Percentiles rank a stretch among this genome's conserved stretches.
Evolutionary conservation across 2,888 invertebrate genomes (phyloP).

Genomic region (Andrena minutula): DNA sequence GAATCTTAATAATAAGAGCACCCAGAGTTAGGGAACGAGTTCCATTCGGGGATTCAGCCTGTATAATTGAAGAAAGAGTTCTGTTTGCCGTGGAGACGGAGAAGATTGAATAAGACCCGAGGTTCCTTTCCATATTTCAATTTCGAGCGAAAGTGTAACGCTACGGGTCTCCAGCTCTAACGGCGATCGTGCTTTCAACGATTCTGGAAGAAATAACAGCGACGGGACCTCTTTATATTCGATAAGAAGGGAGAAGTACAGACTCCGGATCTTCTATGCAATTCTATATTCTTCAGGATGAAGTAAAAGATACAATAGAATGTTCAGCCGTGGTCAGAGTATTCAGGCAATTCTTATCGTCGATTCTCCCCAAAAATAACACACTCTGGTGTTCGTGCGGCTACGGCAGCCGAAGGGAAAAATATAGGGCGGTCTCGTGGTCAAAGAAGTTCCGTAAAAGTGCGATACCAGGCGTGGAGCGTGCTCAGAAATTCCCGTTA

Average conservation of each 20-base stretch:
- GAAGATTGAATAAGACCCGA: conserved; percentile 17
- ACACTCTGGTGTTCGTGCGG: neutral
- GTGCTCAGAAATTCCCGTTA: conserved; percentile 26
- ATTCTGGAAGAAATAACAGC: neutral
- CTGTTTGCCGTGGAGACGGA: conserved; percentile 21
- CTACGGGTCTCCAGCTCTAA: neutral
- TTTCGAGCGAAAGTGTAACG: conserved; percentile 12
- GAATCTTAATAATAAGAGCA: neutral
- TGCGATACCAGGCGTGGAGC: neutral
- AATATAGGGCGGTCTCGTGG: neutral
- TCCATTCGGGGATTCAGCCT: neutral
- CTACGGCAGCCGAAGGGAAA: neutral
- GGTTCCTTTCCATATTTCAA: conserved; percentile 9
- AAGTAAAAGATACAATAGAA: neutral
- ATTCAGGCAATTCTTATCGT: neutral
- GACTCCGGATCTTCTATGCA: too few species aligned
- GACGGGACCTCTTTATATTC: neutral
- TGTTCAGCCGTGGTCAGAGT: neutral
- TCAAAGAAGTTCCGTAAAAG: neutral
- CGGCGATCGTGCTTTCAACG: neutral
- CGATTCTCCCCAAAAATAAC: neutral
- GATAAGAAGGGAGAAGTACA: too few species aligned
- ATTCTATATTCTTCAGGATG: too few species aligned
- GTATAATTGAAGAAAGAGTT: conserved; percentile 18
- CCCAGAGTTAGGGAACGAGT: neutral